A percentile compares a stretch with the other conserved stretches of the same genome.
phyloP scores from a whole-genome alignment of 2,113 vertebrate genomes.

The Kobus ellipsiprymnus region DNA sequence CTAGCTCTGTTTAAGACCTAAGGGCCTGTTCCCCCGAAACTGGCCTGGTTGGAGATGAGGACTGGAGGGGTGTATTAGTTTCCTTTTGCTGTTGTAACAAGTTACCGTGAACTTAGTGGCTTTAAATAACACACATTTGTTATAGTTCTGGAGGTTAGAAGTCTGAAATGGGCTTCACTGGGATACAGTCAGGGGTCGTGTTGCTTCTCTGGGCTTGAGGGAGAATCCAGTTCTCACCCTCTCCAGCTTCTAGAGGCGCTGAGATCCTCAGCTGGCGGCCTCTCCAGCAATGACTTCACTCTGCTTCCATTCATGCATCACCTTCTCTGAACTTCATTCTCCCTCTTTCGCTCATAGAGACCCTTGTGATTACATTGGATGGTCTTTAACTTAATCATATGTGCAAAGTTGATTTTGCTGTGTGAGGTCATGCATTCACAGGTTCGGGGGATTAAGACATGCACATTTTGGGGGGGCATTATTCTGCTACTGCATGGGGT shows the following conservation, averaged over 20 bases:
- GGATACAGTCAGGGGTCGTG: neutral
- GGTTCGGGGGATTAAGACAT: neutral
- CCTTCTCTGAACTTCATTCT: neutral
- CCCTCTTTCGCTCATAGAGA: neutral
- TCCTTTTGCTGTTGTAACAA: neutral
- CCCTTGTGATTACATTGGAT: neutral
- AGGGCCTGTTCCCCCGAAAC: neutral
- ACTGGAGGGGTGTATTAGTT: accelerated
- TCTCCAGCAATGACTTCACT: no score
- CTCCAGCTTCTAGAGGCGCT: neutral
- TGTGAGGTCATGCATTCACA: neutral
- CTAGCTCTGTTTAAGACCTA: neutral
- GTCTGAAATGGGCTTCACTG: neutral
- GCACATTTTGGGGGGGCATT: neutral
- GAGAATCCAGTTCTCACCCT: accelerated
- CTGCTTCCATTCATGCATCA: accelerated
- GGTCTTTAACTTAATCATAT: neutral
- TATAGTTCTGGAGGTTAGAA: neutral
- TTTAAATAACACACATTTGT: neutral
- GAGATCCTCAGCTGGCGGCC: accelerated
- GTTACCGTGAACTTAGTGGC: neutral
- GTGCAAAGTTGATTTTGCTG: neutral
- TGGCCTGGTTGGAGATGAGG: no score
- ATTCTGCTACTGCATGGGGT: neutral
- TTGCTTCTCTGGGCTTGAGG: neutral